Percentiles rank a stretch among this genome's conserved stretches.
Evolutionary conservation across 2,888 invertebrate species (phyloP).

Genomic region (Cyclophora punctaria): DNA sequence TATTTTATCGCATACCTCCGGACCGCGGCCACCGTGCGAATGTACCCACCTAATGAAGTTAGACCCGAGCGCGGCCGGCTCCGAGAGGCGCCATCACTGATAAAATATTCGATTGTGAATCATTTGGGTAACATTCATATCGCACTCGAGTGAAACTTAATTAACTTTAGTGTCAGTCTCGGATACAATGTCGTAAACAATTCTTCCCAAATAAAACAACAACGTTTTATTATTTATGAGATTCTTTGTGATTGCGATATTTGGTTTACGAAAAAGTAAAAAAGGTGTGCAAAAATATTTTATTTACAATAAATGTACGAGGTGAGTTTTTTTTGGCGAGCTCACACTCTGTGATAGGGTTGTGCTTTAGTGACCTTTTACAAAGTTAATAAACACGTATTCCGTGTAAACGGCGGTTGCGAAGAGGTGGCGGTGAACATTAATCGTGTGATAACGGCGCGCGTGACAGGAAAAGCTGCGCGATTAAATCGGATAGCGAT

Average conservation of each 20-base stretch:
- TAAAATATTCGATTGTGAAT: slow-evolving; percentile 11
- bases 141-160: slow-evolving; percentile 3
- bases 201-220: too few species aligned
- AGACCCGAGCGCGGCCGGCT: slow-evolving; percentile 12
- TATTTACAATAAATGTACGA: too few species aligned
- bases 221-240: slow-evolving; percentile 4
- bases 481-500: slow-evolving; percentile 50
- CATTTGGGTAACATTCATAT: slow-evolving; percentile 11
- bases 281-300: too few species aligned
- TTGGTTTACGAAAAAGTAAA: too few species aligned
- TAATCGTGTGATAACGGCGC: slow-evolving; percentile 41
- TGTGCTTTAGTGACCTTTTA: background rate
- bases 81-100: slow-evolving; percentile 16
- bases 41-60: slow-evolving; percentile 27
- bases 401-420: slow-evolving; percentile 4
- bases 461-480: slow-evolving; percentile 56
- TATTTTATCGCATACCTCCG: slow-evolving; percentile 29
- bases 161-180: background rate
- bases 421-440: slow-evolving; percentile 22
- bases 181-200: too few species aligned
- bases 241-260: slow-evolving; percentile 1
- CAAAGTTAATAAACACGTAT: background rate
- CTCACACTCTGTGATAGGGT: too few species aligned
- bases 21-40: slow-evolving; percentile 37
- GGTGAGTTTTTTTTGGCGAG: too few species aligned